Conservation (phyloP, 2,888 invertebrate genomes). For the Dascillus cervinus region DNA sequence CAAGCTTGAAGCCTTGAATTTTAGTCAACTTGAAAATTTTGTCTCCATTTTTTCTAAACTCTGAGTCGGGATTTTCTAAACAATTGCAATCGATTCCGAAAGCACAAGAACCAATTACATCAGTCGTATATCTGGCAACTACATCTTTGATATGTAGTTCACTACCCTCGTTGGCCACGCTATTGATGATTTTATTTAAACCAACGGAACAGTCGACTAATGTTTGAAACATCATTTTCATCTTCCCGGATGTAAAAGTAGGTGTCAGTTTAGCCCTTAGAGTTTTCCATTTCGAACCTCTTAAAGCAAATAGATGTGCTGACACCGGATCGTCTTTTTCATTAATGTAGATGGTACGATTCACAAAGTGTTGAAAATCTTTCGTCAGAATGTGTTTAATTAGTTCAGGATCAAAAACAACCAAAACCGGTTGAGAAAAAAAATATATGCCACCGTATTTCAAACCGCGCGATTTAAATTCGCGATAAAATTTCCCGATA, state of each 20-base stretch:
- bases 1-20: slow-evolving; percentile 16
- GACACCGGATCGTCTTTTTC: slow-evolving; percentile 51
- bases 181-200: slow-evolving; percentile 29
- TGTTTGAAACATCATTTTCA: slow-evolving; percentile 53
- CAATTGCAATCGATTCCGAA: slow-evolving; percentile 52
- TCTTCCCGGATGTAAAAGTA: slow-evolving; percentile 52
- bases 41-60: slow-evolving; percentile 35
- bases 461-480: too few relatives aligned
- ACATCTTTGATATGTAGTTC: slow-evolving; percentile 37
- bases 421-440: too few relatives aligned
- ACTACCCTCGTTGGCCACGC: slow-evolving; percentile 4
- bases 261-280: slow-evolving; percentile 53
- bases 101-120: slow-evolving; percentile 50
- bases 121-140: slow-evolving; percentile 49
- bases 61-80: slow-evolving; percentile 44
- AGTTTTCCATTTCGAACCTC: slow-evolving; percentile 51
- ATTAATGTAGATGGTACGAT: slow-evolving; percentile 52
- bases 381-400: slow-evolving; percentile 33
- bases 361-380: slow-evolving; percentile 34
- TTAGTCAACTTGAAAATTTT: slow-evolving; percentile 20
- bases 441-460: too few relatives aligned
- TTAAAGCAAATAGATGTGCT: slow-evolving; percentile 48
- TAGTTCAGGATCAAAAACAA: too few relatives aligned
- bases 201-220: slow-evolving; percentile 48
- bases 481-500: too few relatives aligned